Percentiles rank a stretch among this genome's conserved stretches.
Conservation (phyloP, 1,140 invertebrate genomes). For the Oryctes rhinoceros region DNA sequence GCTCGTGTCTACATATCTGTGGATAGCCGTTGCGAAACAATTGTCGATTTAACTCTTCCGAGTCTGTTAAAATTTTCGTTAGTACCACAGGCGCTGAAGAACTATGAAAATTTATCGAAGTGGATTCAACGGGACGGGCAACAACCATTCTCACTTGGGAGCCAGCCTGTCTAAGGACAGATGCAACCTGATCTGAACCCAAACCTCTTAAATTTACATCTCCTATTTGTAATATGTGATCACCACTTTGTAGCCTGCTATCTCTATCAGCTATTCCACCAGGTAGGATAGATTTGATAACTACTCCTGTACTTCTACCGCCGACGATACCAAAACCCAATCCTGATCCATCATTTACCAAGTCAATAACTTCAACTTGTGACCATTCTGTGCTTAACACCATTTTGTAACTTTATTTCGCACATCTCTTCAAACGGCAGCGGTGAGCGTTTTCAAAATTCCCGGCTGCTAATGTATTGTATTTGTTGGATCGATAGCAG, state of each 20-base stretch:
- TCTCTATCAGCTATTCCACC: conserved; percentile 92
- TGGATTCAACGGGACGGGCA: conserved; percentile 83
- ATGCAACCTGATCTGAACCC: conserved; percentile 92
- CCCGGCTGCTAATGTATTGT: background rate
- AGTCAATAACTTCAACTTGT: conserved; percentile 89
- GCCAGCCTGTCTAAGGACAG: conserved; percentile 88
- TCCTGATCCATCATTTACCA: conserved; percentile 84
- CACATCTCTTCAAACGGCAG: conserved; percentile 37
- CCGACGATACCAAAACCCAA: conserved; percentile 92
- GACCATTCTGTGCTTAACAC: conserved; percentile 90
- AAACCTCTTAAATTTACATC: conserved; percentile 91
- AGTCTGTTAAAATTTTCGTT: conserved; percentile 82
- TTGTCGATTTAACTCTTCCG: conserved; percentile 81
- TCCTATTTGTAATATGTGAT: conserved; percentile 94
- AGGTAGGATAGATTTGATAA: conserved; percentile 93
- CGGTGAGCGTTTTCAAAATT: background rate
- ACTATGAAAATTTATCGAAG: conserved; percentile 70
- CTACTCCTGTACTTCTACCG: conserved; percentile 93
- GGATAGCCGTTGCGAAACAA: conserved; percentile 75
- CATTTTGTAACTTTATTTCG: conserved; percentile 61
- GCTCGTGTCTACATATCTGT: conserved; percentile 41
- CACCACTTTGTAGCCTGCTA: conserved; percentile 86
- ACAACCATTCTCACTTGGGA: conserved; percentile 88
- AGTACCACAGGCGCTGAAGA: conserved; percentile 80
- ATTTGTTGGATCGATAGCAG: conserved; percentile 37